These are phyloP conservation scores for Tichodroma muraria DNA, from an alignment of 2,113 vertebrate species.

Conservation along the genomic window DNA sequence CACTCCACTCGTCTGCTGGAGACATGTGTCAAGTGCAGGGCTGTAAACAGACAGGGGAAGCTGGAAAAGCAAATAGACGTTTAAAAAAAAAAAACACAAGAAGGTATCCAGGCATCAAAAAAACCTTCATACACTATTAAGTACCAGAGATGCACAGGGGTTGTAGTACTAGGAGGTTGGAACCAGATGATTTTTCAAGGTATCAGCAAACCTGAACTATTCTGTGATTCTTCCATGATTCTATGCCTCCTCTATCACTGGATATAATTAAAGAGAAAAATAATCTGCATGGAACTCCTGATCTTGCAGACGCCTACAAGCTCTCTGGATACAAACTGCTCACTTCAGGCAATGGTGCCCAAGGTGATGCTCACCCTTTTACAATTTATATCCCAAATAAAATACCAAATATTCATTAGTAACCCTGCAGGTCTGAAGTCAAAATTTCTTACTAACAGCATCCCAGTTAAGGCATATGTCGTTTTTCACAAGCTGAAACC, in stretches of 20 bases:
- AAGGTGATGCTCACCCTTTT: background rate
- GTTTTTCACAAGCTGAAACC: constrained; percentile 14
- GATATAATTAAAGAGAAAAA: background rate
- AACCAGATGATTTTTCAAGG: background rate
- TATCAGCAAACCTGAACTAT: background rate
- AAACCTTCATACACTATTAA: background rate
- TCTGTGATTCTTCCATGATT: background rate
- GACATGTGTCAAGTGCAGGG: fast-evolving
- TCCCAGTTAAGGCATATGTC: background rate
- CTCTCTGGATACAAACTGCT: background rate
- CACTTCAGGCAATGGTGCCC: background rate
- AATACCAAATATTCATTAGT: background rate
- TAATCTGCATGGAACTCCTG: background rate
- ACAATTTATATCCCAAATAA: background rate
- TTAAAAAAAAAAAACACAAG: background rate
- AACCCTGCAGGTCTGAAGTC: background rate
- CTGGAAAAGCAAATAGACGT: background rate
- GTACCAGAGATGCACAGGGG: background rate
- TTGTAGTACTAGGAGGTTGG: background rate
- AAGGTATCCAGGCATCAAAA: background rate
- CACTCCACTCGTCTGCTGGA: background rate
- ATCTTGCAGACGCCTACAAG: background rate
- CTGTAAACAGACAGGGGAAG: background rate
- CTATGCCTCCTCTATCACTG: background rate
- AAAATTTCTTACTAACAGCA: background rate